Conservation (phyloP, 1,140 invertebrate genomes). For the Eubasilissa regina region DNA sequence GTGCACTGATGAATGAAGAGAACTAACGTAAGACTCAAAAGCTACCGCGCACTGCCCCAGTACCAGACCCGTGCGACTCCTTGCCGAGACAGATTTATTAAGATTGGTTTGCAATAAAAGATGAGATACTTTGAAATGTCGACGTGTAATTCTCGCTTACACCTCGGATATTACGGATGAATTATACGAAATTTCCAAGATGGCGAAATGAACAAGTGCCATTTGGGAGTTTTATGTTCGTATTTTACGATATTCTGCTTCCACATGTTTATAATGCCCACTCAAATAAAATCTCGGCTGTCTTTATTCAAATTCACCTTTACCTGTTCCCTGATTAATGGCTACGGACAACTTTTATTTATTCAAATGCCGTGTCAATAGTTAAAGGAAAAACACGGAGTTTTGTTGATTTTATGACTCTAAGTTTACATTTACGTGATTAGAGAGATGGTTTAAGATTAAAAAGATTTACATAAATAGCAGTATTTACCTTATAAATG, state of each 20-base stretch:
- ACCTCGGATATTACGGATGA: slow-evolving; percentile 29
- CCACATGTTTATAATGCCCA: slow-evolving; percentile 44
- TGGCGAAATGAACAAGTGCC: slow-evolving; percentile 43
- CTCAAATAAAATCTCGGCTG: slow-evolving; percentile 33
- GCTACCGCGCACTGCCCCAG: not conserved
- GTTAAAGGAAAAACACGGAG: slow-evolving; percentile 48
- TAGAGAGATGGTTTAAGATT: slow-evolving; percentile 11
- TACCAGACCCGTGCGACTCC: not conserved
- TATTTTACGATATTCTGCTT: slow-evolving; percentile 52
- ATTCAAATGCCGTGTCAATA: slow-evolving; percentile 28
- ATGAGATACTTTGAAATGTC: slow-evolving; percentile 18
- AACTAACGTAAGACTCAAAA: too few relatives aligned
- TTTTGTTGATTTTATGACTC: slow-evolving; percentile 33
- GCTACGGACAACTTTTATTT: slow-evolving; percentile 34
- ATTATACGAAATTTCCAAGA: slow-evolving; percentile 41
- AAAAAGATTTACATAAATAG: slow-evolving; percentile 11
- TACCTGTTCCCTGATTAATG: slow-evolving; percentile 37
- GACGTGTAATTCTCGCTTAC: slow-evolving; percentile 15
- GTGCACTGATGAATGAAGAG: not conserved
- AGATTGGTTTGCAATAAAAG: slow-evolving; percentile 19
- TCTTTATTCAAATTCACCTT: slow-evolving; percentile 43
- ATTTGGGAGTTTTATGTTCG: slow-evolving; percentile 50
- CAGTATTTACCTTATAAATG: slow-evolving; percentile 12
- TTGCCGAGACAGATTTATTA: slow-evolving; percentile 9
- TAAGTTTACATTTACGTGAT: slow-evolving; percentile 26